A percentile compares a stretch with the other conserved stretches of the same genome.
These are phyloP conservation scores for Dryobota labecula DNA, from an alignment of 2,888 invertebrate genomes.

Conservation along the genomic window DNA sequence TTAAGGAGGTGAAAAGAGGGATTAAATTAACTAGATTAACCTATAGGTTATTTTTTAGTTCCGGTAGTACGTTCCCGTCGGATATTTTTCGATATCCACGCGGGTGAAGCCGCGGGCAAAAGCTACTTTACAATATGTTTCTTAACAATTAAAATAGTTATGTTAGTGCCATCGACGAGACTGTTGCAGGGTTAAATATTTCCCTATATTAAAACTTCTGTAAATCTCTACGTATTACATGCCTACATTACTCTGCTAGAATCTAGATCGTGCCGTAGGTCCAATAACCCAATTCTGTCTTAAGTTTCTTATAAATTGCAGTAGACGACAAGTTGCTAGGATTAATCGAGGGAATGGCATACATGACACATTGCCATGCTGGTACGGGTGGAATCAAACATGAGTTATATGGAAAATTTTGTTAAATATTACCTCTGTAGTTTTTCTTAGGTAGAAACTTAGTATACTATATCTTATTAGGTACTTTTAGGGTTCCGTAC, in stretches of 20 bases:
- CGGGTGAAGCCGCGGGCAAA: no score
- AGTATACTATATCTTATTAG: neutral
- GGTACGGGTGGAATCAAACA: conserved; percentile 26
- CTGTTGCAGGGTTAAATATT: no score
- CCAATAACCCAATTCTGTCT: conserved; percentile 57
- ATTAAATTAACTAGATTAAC: no score
- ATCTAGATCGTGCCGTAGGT: conserved; percentile 22
- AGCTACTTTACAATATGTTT: no score
- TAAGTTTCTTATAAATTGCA: conserved; percentile 59
- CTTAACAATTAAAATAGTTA: no score
- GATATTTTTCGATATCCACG: no score
- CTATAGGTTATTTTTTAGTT: no score
- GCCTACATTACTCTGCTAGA: conserved; percentile 14
- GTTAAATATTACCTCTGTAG: neutral
- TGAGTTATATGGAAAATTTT: conserved; percentile 21
- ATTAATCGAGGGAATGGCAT: conserved; percentile 45
- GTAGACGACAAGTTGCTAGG: conserved; percentile 52
- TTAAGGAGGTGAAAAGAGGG: no score
- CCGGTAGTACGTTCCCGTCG: no score
- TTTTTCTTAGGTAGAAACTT: neutral
- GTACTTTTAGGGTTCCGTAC: no score
- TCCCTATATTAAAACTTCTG: no score
- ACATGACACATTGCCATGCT: conserved; percentile 44
- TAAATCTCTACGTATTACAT: neutral
- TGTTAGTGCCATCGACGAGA: no score